Evolutionary conservation across 2,888 invertebrate genomes (phyloP).

Genomic region (Bugula neritina): DNA sequence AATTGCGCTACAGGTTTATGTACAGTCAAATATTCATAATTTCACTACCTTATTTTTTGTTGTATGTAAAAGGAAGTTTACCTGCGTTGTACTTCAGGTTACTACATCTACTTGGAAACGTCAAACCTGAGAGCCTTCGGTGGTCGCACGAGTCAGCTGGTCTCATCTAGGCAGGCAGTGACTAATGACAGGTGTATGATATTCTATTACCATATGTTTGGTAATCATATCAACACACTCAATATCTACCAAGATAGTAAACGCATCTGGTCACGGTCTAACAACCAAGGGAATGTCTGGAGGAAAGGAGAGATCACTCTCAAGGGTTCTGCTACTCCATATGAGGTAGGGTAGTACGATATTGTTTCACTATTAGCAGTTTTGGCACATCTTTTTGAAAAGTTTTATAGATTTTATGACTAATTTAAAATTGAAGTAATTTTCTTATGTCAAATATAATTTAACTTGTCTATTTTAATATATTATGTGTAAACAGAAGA

Average conservation of each 20-base stretch:
- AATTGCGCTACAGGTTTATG: too few species aligned
- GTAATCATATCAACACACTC: conserved; percentile 38
- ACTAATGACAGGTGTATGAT: conserved; percentile 24
- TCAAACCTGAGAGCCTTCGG: conserved; percentile 27
- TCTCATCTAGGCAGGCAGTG: conserved; percentile 20
- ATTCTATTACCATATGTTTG: conserved; percentile 46
- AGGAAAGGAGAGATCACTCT: conserved; percentile 26
- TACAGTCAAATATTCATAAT: too few species aligned
- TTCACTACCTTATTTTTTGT: too few species aligned
- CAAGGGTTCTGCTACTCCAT: not conserved
- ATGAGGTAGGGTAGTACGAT: conserved; percentile 7
- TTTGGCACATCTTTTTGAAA: too few species aligned
- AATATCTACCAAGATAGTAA: conserved; percentile 36
- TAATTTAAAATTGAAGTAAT: too few species aligned
- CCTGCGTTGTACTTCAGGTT: too few species aligned
- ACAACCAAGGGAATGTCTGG: conserved; percentile 31
- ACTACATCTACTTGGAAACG: conserved; percentile 44
- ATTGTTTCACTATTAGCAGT: too few species aligned
- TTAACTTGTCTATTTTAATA: too few species aligned
- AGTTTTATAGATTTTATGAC: too few species aligned
- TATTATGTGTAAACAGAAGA: not conserved
- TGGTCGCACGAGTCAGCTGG: not conserved
- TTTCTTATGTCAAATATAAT: too few species aligned
- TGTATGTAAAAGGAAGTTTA: too few species aligned
- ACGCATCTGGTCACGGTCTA: conserved; percentile 30